Base-by-base conservation (phyloP, 1,140 invertebrate genomes). In the Druon quercuslanigerum region DNA sequence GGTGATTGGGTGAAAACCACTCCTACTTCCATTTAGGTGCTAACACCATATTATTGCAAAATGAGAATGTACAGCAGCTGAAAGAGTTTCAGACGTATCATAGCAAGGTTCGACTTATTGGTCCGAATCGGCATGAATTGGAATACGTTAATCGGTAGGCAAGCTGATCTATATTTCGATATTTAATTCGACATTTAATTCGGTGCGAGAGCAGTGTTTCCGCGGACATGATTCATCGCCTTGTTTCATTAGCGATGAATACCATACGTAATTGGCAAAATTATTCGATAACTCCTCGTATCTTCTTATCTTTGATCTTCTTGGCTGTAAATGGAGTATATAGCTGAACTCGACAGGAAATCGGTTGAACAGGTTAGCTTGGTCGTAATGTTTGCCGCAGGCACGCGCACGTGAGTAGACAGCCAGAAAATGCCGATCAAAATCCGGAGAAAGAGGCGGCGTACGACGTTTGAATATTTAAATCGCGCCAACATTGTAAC, bases 211-310 rank as follows among this genome's bases (percentile, higher is more conserved):
- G 60, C 13, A 40, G 14, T 66, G 13, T 33, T 66, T 66, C 60
- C 60, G 33, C 40, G 25, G 25, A 33, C 25, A 66, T 66, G 60
- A 66, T 66, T 66, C 60, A 66, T 66, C 60, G 60, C 14, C 60
- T 66, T 33, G 60, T 66, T 66, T 66, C 60, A 66, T 66, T 66
- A 16, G 33, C 40, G 40, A 66, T 66, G 60, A 66, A 66, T 66
- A 33, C 60, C 60, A 66, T 33, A 66, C 60, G 33, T 66, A 66
- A 66, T 66, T 66, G 60, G 33, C n/a, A 66, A 66, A 66, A 66
- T 66, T 66, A 66, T 66, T 66, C 60, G 60, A 66, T 66, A 66
- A 66, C 33, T 66, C 60, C 40, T 66, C 25, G 33, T 46, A 46
- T 14, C 60, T 6, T 66, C 25, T 66, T 66, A 66, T 66, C 60